Evolutionary conservation across 2,888 invertebrate species (phyloP).

Genomic region (Drosophila niveifrons): DNA sequence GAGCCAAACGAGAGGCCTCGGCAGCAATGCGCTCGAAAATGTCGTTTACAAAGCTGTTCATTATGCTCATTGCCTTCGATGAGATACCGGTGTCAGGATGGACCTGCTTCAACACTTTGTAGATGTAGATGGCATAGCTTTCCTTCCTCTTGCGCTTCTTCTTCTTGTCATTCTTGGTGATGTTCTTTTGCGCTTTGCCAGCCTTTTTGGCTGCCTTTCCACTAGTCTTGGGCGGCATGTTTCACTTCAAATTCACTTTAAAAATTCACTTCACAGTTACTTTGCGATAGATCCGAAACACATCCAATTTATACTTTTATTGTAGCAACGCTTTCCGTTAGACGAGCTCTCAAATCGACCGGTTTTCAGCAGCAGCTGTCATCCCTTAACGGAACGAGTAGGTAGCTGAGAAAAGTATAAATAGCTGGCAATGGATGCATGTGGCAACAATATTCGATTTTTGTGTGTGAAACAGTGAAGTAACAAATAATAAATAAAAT

Average conservation of each 20-base stretch:
- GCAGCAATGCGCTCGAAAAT: conserved; percentile 90
- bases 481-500: too few species aligned
- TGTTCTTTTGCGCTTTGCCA: conserved; percentile 87
- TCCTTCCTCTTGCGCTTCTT: conserved; percentile 83
- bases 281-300: neutral
- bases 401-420: too few species aligned
- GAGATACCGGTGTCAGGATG: conserved; percentile 89
- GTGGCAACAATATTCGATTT: too few species aligned
- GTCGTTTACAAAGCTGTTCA: conserved; percentile 92
- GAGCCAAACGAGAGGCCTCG: conserved; percentile 88
- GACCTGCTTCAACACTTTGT: conserved; percentile 86
- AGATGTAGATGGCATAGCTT: conserved; percentile 86
- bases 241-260: conserved; percentile 14
- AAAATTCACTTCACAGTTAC: conserved; percentile 31
- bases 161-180: conserved; percentile 87
- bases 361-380: neutral
- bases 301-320: conserved; percentile 29
- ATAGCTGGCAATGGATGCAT: too few species aligned
- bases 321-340: conserved; percentile 33
- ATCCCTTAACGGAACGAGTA: conserved; percentile 15
- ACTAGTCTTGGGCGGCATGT: conserved; percentile 84
- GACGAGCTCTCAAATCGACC: neutral
- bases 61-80: conserved; percentile 90
- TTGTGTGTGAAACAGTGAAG: too few species aligned
- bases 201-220: conserved; percentile 86